A percentile compares a stretch with the other conserved stretches of the same genome.
Evolutionary conservation across 2,113 vertebrate genomes (phyloP).

Genomic region (Phasianus colchicus): DNA sequence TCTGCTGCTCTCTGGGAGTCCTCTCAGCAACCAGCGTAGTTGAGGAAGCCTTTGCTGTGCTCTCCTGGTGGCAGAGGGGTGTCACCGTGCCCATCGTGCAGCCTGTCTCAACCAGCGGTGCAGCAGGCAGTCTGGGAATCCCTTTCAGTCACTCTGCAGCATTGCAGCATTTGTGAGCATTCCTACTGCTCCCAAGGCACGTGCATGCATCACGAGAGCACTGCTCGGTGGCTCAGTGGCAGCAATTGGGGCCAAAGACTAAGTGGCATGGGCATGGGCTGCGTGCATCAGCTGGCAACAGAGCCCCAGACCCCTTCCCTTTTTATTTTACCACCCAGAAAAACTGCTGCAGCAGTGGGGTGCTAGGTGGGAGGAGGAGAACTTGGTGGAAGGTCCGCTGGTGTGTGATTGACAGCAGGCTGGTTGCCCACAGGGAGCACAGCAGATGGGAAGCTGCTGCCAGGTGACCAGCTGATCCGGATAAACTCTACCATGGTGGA

Average conservation of each 20-base stretch:
- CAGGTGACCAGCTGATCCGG: constrained; percentile 89
- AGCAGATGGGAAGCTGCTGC: constrained; percentile 91
- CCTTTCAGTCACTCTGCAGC: not conserved
- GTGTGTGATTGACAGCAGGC: not conserved
- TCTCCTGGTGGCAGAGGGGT: not conserved
- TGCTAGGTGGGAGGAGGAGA: not conserved
- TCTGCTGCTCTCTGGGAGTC: not conserved
- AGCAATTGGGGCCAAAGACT: accelerated
- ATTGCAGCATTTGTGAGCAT: not conserved
- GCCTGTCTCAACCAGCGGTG: not conserved
- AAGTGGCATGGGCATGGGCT: accelerated
- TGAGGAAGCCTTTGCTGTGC: accelerated
- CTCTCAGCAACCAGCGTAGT: not conserved
- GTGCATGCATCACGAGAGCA: accelerated
- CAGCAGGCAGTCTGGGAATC: not conserved
- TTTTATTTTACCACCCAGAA: not conserved
- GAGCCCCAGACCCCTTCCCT: accelerated
- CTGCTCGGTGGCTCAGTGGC: not conserved
- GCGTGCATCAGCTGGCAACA: not conserved
- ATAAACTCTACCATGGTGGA: constrained; percentile 86
- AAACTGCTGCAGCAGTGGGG: not conserved
- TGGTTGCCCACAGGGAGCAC: constrained; percentile 82
- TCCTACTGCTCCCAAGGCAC: not conserved
- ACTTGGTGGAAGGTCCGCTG: accelerated
- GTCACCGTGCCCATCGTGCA: not conserved